Percentiles rank a stretch among this genome's conserved stretches.
Conservation (phyloP, 1,140 invertebrate species). For the Listronotus bonariensis region DNA sequence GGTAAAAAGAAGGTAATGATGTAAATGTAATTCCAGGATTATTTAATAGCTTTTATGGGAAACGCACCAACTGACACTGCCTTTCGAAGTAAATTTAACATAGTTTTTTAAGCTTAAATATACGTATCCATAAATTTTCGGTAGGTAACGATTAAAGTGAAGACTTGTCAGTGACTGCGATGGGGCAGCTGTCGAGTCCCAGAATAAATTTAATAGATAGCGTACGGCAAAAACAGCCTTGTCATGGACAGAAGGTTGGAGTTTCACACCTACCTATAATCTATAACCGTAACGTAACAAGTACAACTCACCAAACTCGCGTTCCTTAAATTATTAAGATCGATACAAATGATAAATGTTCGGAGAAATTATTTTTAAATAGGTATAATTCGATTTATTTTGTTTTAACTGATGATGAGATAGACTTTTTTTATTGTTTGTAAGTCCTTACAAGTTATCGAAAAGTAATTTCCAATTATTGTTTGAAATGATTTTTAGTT, state of each 20-base stretch:
- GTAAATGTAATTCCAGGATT: too few species aligned
- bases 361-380: constrained; percentile 1
- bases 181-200: constrained; percentile 39
- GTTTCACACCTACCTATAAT: constrained; percentile 47
- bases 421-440: too few species aligned
- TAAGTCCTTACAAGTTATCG: too few species aligned
- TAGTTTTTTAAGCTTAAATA: constrained; percentile 8
- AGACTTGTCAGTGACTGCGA: constrained; percentile 19
- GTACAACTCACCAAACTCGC: constrained; percentile 37
- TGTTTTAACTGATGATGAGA: too few species aligned
- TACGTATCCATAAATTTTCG: constrained; percentile 14
- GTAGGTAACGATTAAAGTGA: constrained; percentile 21
- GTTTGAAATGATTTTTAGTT: too few species aligned
- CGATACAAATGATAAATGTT: constrained; percentile 30
- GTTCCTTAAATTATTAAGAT: constrained; percentile 38
- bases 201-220: constrained; percentile 46
- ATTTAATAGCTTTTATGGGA: background rate
- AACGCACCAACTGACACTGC: background rate
- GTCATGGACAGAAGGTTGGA: constrained; percentile 47
- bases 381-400: too few species aligned
- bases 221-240: constrained; percentile 37
- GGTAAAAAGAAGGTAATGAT: too few species aligned
- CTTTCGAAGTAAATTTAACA: background rate
- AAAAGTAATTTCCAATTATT: too few species aligned
- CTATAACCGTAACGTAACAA: constrained; percentile 37